Percentiles rank a stretch among this genome's conserved stretches.
Evolutionary conservation across 2,113 vertebrate species (phyloP).

Genomic region (Hemibagrus wyckioides): DNA sequence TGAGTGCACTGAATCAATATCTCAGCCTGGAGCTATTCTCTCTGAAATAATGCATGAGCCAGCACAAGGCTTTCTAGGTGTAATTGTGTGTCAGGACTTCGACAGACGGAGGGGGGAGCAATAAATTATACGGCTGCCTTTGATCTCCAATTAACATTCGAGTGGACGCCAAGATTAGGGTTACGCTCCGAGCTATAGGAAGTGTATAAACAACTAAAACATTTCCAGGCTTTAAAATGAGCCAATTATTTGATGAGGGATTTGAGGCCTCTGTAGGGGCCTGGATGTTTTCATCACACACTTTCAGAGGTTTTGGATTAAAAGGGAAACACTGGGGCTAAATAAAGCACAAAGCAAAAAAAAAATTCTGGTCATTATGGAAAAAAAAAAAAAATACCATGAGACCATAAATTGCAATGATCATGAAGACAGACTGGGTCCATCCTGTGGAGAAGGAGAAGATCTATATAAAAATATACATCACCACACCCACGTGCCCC

Average conservation of each 20-base stretch:
- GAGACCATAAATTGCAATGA: background rate
- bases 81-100: constrained; percentile 21
- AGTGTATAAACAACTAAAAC: background rate
- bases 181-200: background rate
- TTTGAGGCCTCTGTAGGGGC: background rate
- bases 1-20: background rate
- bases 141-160: constrained; percentile 31
- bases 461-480: background rate
- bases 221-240: background rate
- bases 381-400: background rate
- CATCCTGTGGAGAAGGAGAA: background rate
- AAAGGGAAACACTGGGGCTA: background rate
- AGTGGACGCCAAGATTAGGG: constrained; percentile 2
- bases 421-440: background rate
- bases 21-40: constrained; percentile 1
- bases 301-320: background rate
- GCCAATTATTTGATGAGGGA: background rate
- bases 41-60: constrained; percentile 28
- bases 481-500: background rate
- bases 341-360: background rate
- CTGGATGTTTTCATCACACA: background rate
- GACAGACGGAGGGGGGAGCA: background rate
- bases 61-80: constrained; percentile 26
- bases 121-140: constrained; percentile 41
- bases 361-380: background rate